Evolutionary conservation across 1,140 invertebrate genomes (phyloP), one percentile per base, ranked within the genome.

Genomic region (Coelopa frigida): DNA sequence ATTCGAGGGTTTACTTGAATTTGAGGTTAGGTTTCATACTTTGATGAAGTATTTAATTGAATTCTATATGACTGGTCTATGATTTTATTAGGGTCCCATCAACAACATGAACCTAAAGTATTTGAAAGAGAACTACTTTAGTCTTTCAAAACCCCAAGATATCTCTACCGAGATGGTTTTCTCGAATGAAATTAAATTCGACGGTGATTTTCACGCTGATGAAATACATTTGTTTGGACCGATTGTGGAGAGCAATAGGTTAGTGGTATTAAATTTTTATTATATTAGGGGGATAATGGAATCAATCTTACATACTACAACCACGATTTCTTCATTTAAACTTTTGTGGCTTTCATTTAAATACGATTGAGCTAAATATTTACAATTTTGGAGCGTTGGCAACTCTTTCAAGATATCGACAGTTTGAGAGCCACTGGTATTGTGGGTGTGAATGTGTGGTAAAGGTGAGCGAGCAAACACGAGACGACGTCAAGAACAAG

Each of bases 1-100:
- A 35, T 56, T 66, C 42, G 48, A 60, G 11, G 63, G 63, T 18
- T 39, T 66, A 26, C 29, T 67, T 37, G 57, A 58, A 32, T 60
- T 61, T 39, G 53, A 59, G 52, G 63, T 66, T 40, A 36, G 49
- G 37, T 5, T 3, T 3, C 10, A 17, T 11, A 27, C 20, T 31
- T 31, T 31, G 8, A 29, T 27, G 5, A 35, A 35, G n/a, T 35
- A 6, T 35, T 10, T 35, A 10, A 18, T 14, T 39, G 5, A n/a
- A 14, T 38, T 18, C 5, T 4, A 41, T 21, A 24, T 24, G 17
- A 20, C 17, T 41, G 29, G 22, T 37, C n/a, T 29, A 31, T 14
- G 24, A 10, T 26, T 8, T 40, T 48, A 22, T 32, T 40, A 68
- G 64, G 64, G 64, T 29, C 18, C 49, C 5, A 32, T 68, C 0